These are phyloP conservation scores for Uromys caudimaculatus DNA, from an alignment of 2,797 vertebrate genomes.

Conservation along the genomic window DNA sequence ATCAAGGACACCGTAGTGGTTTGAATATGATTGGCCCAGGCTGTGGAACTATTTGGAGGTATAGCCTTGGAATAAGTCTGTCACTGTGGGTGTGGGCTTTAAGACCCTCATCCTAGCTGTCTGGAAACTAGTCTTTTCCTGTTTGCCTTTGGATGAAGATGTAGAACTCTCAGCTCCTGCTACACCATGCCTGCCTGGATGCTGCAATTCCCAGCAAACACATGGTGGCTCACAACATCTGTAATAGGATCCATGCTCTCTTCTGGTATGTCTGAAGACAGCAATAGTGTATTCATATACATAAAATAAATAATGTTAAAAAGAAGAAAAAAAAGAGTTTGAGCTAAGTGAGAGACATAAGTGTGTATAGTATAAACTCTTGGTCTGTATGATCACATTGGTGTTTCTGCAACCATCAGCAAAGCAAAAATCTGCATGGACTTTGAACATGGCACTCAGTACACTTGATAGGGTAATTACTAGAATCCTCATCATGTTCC, in stretches of 20 bases:
- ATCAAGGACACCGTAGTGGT: background rate
- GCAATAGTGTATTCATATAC: too few species aligned
- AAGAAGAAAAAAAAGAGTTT: too few species aligned
- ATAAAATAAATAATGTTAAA: too few species aligned
- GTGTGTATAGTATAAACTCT: background rate
- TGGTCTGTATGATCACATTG: background rate
- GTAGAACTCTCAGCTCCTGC: background rate
- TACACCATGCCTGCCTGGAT: background rate
- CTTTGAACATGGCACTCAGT: background rate
- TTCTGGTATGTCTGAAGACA: too few species aligned
- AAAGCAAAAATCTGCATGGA: background rate
- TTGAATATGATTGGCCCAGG: background rate
- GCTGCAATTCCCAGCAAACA: too few species aligned
- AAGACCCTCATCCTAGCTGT: background rate
- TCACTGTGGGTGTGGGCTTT: background rate
- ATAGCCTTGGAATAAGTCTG: background rate
- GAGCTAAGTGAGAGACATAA: background rate
- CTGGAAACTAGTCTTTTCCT: background rate
- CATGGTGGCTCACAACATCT: too few species aligned
- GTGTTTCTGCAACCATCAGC: background rate
- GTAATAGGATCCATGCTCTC: too few species aligned
- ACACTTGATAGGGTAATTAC: accelerated
- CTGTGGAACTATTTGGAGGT: background rate
- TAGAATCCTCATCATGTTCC: background rate
- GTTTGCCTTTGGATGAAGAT: background rate